A percentile compares a stretch with the other conserved stretches of the same genome.
These are phyloP conservation scores for Oreortyx pictus DNA, from an alignment of 2,797 vertebrate genomes.

Conservation along the genomic window DNA sequence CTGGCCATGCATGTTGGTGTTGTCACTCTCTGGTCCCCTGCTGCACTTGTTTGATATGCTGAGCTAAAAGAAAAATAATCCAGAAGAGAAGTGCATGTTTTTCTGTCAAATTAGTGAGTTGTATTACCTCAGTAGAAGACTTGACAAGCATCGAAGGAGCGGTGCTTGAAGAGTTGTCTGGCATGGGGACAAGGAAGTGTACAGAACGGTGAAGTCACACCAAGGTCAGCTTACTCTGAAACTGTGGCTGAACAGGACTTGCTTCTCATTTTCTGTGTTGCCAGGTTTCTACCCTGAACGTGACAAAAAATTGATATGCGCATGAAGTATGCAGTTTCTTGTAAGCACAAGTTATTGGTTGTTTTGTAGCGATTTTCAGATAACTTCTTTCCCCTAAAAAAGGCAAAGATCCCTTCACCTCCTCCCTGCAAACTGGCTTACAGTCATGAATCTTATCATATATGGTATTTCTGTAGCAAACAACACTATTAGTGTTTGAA, in stretches of 20 bases:
- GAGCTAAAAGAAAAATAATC: background rate
- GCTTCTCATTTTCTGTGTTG: background rate
- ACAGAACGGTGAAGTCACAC: background rate
- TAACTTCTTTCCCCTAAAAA: background rate
- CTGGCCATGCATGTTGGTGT: background rate
- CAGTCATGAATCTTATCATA: background rate
- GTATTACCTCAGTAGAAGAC: background rate
- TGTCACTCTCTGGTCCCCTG: fast-evolving
- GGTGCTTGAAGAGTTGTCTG: background rate
- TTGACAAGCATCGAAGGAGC: background rate
- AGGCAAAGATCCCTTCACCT: background rate
- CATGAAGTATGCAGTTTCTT: slow-evolving; percentile 18
- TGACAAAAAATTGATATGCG: background rate
- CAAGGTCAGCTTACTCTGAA: background rate
- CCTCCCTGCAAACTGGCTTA: background rate
- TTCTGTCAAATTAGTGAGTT: background rate
- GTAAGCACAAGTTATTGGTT: background rate
- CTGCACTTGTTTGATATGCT: background rate
- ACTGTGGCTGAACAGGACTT: background rate
- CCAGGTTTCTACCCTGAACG: slow-evolving; percentile 1
- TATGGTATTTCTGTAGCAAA: background rate
- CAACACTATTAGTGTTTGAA: slow-evolving; percentile 38
- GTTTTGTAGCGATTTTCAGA: background rate
- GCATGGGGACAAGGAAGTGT: background rate
- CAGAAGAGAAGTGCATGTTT: fast-evolving